Base-by-base conservation (phyloP, 2,113 vertebrate genomes). In the Nothoprocta perdicaria region DNA sequence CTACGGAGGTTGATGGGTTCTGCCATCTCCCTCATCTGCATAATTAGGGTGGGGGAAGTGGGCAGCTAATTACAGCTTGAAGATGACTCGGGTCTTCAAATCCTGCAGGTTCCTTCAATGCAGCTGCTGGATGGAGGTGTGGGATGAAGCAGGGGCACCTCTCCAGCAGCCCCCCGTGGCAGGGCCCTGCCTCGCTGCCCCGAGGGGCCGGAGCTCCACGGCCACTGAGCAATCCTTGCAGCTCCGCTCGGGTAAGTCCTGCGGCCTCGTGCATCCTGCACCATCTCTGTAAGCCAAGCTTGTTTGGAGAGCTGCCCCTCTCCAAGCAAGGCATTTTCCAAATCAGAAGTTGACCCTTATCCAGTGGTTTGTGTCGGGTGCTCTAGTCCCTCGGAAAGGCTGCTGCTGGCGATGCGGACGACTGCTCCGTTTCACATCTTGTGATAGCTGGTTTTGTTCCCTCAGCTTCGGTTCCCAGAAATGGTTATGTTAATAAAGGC, bases 21-120 rank as follows among this genome's bases (percentile, higher is more conserved):
- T 87, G 71, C 71, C 66, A 78, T 50, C 45, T 78, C 80, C 27
- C 75, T 81, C 75, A 69, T 74, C 48, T 88, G 75, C 79, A 71
- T 93, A 89, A 96, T 15, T 4, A 94, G 81, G 84, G 84, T 90
- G 86, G 79, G 84, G 84, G 89, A 86, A 88, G 50, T 10, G 3
- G 55, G 84, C 58, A 75, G 74, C 12, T 93, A 84, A 96, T 94
- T 85, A 89, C 75, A 94, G 81, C 90, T 68, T 52, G 60, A 86
- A 82, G 86, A 79, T 14, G 23, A 60, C 4, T 58, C 71, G 41
- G 72, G 83, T 86, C 87, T 65, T 86, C 79, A 77, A 80, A 89
- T 78, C 78, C 89, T 80, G 24, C 38, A 52, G 86, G 35, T 87
- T 75, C 41, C 29, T 22, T 65, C 53, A 14, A 3, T 2, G 0